A percentile compares a stretch with the other conserved stretches of the same genome.
Conservation (phyloP, 2,797 vertebrate genomes). For the Aythya fuligula region DNA sequence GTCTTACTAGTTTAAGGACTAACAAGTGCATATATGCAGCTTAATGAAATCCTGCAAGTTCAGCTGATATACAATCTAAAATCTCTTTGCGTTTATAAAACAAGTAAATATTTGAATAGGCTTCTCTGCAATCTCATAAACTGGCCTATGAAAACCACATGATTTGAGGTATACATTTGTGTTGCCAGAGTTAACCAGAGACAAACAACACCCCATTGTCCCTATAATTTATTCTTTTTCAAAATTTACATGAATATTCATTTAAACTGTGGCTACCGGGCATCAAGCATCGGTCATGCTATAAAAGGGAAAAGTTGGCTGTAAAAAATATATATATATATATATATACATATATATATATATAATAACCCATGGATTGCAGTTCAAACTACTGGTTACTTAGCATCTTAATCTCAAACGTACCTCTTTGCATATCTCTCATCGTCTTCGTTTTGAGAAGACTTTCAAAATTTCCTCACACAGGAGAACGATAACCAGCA, state of each 20-base stretch:
- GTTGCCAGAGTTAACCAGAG: slow-evolving; percentile 5
- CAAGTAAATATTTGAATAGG: not conserved
- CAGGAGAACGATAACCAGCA: not conserved
- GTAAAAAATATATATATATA: not conserved
- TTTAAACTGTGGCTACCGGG: not conserved
- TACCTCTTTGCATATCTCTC: not conserved
- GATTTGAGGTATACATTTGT: not conserved
- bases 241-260: not conserved
- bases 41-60: slow-evolving; percentile 37
- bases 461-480: not conserved
- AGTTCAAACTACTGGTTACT: not conserved
- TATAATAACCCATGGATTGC: not conserved
- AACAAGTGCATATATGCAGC: not conserved
- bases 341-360: not conserved
- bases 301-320: not conserved
- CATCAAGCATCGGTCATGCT: accelerated
- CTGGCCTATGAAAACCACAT: not conserved
- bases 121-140: not conserved
- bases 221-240: not conserved
- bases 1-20: slow-evolving; percentile 41
- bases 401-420: not conserved
- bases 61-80: not conserved
- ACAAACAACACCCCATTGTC: not conserved
- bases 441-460: not conserved
- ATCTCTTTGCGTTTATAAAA: slow-evolving; percentile 8